Evolutionary conservation across 2,797 vertebrate species (phyloP).

Genomic region (Tragelaphus eurycerus): DNA sequence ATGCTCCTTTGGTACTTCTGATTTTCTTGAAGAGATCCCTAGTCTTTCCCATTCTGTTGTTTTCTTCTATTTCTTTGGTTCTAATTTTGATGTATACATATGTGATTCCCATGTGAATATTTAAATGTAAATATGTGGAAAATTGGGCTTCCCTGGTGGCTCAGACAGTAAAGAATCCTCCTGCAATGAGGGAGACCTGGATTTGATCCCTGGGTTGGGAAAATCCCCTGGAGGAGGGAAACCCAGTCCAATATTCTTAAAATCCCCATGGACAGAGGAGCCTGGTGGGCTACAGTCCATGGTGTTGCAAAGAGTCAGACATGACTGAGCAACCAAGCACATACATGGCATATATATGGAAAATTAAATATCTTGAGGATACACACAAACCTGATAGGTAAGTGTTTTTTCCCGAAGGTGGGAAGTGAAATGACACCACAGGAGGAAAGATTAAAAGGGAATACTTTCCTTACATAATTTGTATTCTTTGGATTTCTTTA

Average conservation of each 20-base stretch:
- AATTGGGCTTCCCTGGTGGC: neutral
- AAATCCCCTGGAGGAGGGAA: no score
- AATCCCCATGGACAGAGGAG: no score
- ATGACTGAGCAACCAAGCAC: no score
- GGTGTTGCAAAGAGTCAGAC: no score
- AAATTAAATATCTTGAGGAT: neutral
- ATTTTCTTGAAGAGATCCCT: no score
- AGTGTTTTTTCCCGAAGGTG: neutral
- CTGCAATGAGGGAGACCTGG: no score
- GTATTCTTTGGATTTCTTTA: neutral
- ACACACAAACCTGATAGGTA: neutral
- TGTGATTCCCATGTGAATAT: neutral
- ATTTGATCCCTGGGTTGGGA: no score
- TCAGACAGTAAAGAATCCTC: no score
- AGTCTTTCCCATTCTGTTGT: no score
- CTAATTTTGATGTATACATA: neutral
- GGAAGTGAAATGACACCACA: neutral
- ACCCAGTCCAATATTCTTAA: no score
- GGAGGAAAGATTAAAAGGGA: neutral
- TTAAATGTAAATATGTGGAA: neutral
- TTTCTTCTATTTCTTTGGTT: neutral
- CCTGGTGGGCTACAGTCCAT: no score
- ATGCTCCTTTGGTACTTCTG: no score
- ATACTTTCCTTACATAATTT: neutral
- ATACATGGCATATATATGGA: neutral